Evolutionary conservation across 2,888 invertebrate species (phyloP).

Genomic region (Strigamia maritima): DNA sequence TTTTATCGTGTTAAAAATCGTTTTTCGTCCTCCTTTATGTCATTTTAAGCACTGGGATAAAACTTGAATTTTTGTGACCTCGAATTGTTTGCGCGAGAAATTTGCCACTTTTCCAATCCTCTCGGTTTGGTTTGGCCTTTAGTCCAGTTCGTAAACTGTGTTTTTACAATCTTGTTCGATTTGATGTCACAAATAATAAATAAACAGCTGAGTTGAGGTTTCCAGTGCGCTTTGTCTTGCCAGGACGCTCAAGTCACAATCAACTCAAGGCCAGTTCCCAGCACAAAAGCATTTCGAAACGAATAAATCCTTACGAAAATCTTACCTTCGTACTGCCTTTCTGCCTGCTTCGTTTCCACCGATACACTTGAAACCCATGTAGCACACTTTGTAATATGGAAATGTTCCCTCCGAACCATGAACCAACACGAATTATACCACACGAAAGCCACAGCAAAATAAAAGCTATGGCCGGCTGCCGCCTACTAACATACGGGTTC

Average conservation of each 20-base stretch:
- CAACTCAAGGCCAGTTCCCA: slow-evolving; percentile 34
- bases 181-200: not conserved
- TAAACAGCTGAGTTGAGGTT: slow-evolving; percentile 32
- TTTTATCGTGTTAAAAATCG: not conserved
- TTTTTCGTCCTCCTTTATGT: not conserved
- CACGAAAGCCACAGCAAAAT: slow-evolving; percentile 27
- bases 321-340: slow-evolving; percentile 22
- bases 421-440: slow-evolving; percentile 13
- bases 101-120: not conserved
- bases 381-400: slow-evolving; percentile 18
- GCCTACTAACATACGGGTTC: slow-evolving; percentile 31
- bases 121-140: not conserved
- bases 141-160: not conserved
- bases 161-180: not conserved
- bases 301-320: slow-evolving; percentile 1
- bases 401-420: slow-evolving; percentile 26
- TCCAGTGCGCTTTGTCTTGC: slow-evolving; percentile 36
- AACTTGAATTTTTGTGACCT: slow-evolving; percentile 6
- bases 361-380: slow-evolving; percentile 32
- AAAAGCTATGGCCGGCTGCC: slow-evolving; percentile 33
- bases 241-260: slow-evolving; percentile 24
- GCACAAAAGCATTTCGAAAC: slow-evolving; percentile 24
- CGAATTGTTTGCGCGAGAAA: not conserved
- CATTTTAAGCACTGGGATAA: not conserved
- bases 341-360: slow-evolving; percentile 33